Evolutionary conservation across 2,797 vertebrate genomes (phyloP), one percentile per base, ranked within the genome.

Genomic region (Balearica regulorum): DNA sequence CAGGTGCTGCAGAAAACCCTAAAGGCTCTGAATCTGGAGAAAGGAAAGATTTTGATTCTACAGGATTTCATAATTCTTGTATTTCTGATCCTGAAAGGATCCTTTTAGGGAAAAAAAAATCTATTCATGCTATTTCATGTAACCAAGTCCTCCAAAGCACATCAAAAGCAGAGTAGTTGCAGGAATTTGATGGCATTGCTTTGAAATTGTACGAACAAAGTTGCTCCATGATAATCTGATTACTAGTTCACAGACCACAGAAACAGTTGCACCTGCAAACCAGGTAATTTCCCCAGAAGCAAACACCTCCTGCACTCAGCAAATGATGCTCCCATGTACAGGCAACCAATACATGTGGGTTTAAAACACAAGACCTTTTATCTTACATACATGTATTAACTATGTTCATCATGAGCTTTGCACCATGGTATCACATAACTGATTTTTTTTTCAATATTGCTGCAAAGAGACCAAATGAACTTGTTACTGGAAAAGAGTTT

Each of bases 381-480:
- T 53, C 26, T 78, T 43, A 61, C 21, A 26, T 25, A 11, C 11
- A 25, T 22, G 7, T n/a, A 12, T 69, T 61, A 78, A 79, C 28
- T 25, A 22, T 10, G 7, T n/a, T 60, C 55, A 57, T 28, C 22
- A 46, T 2, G 21, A 80, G 35, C 13, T 89, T 37, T 73, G n/a
- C 25, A 66, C 55, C 4, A 3, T 2, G 4, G 4, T 33, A 48
- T 51, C 55, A 71, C 10, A 5, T 3, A 90, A 17, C 4, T 1
- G 6, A 29, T 12, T 82, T 75, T 60, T 25, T 70, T 24, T 26
- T 24, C 19, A 62, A 11, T 64, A 55, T 12, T 83, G 26, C 29
- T 76, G 39, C 31, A 81, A 46, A 25, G 82, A 92, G 57, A 69
- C 6, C 65, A 76, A 65, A 77, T 29, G 7, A 65, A 92, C 37